Conservation (phyloP, 2,888 invertebrate genomes). For the Apantesis nais region DNA sequence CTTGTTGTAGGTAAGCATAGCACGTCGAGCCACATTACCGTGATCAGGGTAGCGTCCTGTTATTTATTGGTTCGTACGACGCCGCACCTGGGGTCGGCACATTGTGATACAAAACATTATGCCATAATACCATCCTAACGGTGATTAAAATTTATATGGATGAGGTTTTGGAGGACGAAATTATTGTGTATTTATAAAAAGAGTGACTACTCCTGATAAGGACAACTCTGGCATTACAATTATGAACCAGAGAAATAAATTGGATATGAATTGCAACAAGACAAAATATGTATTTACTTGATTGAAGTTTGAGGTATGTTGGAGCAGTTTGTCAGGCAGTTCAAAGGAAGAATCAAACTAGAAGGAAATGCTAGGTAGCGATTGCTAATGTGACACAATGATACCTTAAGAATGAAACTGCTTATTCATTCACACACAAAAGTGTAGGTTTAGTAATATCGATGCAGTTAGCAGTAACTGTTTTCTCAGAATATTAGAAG, state of each 20-base stretch:
- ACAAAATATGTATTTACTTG: not conserved
- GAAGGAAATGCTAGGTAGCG: not conserved
- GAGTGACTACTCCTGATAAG: not conserved
- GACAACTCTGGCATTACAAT: not conserved
- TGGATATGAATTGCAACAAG: not conserved
- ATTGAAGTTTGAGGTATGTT: not conserved
- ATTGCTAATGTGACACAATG: too few species aligned
- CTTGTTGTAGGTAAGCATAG: conserved; percentile 32
- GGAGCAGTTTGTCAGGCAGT: not conserved
- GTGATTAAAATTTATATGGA: conserved; percentile 14
- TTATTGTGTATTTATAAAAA: not conserved
- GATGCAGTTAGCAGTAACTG: too few species aligned
- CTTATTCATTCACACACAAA: too few species aligned
- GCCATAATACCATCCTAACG: conserved; percentile 15
- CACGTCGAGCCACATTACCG: conserved; percentile 58
- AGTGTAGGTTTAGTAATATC: too few species aligned
- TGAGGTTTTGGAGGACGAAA: not conserved
- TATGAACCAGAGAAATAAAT: not conserved
- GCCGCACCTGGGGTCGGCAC: conserved; percentile 56
- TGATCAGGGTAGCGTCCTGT: conserved; percentile 57
- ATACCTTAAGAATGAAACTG: too few species aligned
- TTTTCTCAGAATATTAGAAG: too few species aligned
- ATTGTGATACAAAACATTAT: conserved; percentile 49
- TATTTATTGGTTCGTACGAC: conserved; percentile 60
- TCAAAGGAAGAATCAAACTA: not conserved